phyloP scores from a whole-genome alignment of 2,797 vertebrate genomes.

The Gadopsis bispinosus region DNA sequence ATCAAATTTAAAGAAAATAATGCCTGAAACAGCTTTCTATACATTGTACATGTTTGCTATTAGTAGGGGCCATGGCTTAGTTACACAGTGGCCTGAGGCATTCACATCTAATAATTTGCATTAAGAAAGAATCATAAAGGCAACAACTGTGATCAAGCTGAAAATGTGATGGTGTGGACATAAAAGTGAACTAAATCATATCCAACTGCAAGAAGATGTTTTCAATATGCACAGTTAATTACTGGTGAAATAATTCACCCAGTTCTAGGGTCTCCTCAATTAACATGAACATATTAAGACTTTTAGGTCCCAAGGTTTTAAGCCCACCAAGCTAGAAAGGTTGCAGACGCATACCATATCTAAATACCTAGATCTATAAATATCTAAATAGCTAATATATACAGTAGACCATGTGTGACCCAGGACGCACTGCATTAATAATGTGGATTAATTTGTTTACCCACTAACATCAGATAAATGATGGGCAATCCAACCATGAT shows the following conservation, averaged over 20 bases:
- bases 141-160: constrained; percentile 27
- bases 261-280: background rate
- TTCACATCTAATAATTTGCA: constrained; percentile 36
- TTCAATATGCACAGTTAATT: background rate
- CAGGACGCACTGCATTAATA: constrained; percentile 8
- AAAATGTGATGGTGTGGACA: constrained; percentile 14
- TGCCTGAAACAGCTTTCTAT: constrained; percentile 54
- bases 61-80: constrained; percentile 25
- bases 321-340: background rate
- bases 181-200: background rate
- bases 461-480: constrained; percentile 47
- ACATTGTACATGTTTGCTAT: constrained; percentile 53
- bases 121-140: constrained; percentile 28
- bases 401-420: background rate
- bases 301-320: background rate
- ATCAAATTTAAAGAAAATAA: constrained; percentile 57
- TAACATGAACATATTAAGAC: background rate
- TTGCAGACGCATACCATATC: background rate
- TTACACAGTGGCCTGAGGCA: constrained; percentile 48
- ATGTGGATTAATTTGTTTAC: constrained; percentile 48
- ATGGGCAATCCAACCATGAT: constrained; percentile 33
- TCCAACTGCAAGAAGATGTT: background rate
- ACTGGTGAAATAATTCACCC: background rate
- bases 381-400: background rate
- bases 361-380: background rate